Evolutionary conservation across 2,797 vertebrate genomes (phyloP).

Genomic region (Neosilurus hyrtlii): DNA sequence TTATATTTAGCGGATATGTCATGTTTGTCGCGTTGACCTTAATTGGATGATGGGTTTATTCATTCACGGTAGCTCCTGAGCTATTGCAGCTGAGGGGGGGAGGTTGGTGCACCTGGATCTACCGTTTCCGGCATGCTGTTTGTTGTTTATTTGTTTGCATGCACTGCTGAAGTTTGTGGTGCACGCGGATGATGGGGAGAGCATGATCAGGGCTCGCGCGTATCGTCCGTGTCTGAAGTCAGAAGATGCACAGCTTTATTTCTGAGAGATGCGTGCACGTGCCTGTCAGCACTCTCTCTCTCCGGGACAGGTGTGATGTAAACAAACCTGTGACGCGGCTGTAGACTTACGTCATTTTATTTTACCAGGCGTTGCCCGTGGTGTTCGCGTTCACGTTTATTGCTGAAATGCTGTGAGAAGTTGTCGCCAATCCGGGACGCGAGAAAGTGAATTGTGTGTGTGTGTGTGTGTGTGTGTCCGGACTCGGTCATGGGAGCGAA

Average conservation of each 20-base stretch:
- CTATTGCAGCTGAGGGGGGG: background rate
- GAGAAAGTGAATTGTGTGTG: background rate
- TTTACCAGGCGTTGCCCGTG: background rate
- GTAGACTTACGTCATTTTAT: background rate
- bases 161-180: conserved; percentile 14
- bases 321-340: conserved; percentile 10
- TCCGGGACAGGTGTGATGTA: conserved; percentile 19
- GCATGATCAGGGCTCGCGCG: background rate
- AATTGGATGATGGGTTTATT: conserved; percentile 18
- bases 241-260: background rate
- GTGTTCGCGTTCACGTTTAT: background rate
- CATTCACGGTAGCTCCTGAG: conserved; percentile 4
- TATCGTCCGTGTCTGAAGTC: background rate
- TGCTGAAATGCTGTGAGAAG: background rate
- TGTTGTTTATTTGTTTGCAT: background rate
- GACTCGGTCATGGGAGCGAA: conserved; percentile 82
- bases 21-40: conserved; percentile 7
- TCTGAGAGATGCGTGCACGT: background rate
- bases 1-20: background rate
- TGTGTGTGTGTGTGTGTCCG: background rate
- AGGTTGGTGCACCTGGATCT: background rate
- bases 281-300: background rate
- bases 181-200: background rate
- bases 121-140: background rate
- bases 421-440: background rate